These are phyloP conservation scores for Pangasius sanitwongsei DNA, from an alignment of 2,797 vertebrate species.

Conservation along the genomic window DNA sequence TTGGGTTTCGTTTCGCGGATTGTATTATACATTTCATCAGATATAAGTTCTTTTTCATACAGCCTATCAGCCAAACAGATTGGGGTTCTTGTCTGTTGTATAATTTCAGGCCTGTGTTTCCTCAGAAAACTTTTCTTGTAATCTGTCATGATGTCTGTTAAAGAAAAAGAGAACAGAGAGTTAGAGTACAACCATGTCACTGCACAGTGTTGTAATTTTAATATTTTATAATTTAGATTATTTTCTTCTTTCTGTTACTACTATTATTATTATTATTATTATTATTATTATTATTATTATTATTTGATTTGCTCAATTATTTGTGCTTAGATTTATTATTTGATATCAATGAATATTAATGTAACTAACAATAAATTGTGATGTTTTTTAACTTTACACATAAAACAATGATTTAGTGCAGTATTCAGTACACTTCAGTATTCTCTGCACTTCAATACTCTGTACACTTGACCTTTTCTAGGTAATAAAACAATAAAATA, in stretches of 20 bases:
- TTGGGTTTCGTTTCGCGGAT: not conserved
- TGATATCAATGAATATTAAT: too few relatives aligned
- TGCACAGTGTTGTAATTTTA: not conserved
- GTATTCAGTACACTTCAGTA: too few relatives aligned
- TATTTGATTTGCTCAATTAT: too few relatives aligned
- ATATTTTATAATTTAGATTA: not conserved
- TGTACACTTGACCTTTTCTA: too few relatives aligned
- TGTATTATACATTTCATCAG: not conserved
- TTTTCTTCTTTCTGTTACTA: not conserved
- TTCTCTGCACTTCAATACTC: too few relatives aligned
- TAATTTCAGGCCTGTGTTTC: not conserved
- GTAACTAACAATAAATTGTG: too few relatives aligned
- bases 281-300: too few relatives aligned
- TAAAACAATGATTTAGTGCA: too few relatives aligned
- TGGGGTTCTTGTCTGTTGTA: not conserved
- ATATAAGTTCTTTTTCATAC: rapidly evolving
- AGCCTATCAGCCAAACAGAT: not conserved
- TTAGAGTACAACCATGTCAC: not conserved
- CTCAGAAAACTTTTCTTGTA: not conserved
- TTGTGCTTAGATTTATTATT: too few relatives aligned
- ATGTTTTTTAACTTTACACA: too few relatives aligned
- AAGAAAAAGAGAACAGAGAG: not conserved
- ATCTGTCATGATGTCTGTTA: not conserved
- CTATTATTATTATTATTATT: too few relatives aligned
- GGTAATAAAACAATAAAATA: too few relatives aligned